Conservation (phyloP, 2,113 vertebrate genomes). For the Nothobranchius furzeri region DNA sequence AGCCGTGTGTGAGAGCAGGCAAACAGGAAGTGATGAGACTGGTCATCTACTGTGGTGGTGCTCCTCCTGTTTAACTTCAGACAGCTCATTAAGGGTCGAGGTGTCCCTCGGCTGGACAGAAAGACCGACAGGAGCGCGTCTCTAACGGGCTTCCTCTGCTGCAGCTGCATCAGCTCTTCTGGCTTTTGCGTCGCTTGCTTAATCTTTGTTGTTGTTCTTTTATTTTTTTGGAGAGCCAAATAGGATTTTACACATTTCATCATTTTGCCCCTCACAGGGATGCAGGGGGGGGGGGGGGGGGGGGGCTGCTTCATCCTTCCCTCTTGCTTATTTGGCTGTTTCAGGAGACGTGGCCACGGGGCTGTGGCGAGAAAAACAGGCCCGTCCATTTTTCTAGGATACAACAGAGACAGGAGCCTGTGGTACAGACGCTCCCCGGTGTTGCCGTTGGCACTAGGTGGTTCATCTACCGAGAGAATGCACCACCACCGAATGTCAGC, state of each 20-base stretch:
- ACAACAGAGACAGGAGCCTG: background rate
- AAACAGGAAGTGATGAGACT: slow-evolving; percentile 59
- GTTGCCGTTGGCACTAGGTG: slow-evolving; percentile 19
- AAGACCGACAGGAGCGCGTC: slow-evolving; percentile 46
- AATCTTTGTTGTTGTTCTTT: slow-evolving; percentile 40
- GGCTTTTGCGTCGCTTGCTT: slow-evolving; percentile 41
- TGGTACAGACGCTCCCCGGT: slow-evolving; percentile 23
- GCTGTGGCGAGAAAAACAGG: slow-evolving; percentile 25
- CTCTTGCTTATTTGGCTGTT: slow-evolving; percentile 69
- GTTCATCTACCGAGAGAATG: background rate
- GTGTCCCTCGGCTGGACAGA: slow-evolving; percentile 56
- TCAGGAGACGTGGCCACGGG: slow-evolving; percentile 42
- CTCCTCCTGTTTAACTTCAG: slow-evolving; percentile 66
- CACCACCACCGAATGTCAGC: background rate
- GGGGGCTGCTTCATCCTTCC: slow-evolving; percentile 61
- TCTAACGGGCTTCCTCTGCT: slow-evolving; percentile 51
- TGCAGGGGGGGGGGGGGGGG: slow-evolving; percentile 6
- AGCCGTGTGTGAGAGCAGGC: slow-evolving; percentile 53
- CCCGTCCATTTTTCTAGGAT: slow-evolving; percentile 6
- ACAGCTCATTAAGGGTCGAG: slow-evolving; percentile 68
- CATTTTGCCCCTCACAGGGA: slow-evolving; percentile 58
- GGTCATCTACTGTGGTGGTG: slow-evolving; percentile 69
- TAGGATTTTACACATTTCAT: slow-evolving; percentile 73
- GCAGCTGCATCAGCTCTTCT: slow-evolving; percentile 62
- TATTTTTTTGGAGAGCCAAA: slow-evolving; percentile 65